Evolutionary conservation across 2,888 invertebrate genomes (phyloP).

Genomic region (Cephus pygmeus): DNA sequence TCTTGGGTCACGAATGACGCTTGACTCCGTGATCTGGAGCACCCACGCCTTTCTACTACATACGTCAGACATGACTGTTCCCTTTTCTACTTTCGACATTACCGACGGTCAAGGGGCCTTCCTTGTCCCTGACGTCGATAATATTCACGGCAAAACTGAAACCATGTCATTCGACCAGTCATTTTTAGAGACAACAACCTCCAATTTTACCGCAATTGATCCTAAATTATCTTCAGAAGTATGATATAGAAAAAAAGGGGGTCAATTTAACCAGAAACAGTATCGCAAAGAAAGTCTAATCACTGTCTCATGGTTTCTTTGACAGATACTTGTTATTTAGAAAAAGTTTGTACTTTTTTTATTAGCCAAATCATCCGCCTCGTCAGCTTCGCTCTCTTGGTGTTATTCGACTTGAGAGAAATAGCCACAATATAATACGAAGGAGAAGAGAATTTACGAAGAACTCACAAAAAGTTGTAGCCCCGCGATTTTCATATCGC

Average conservation of each 20-base stretch:
- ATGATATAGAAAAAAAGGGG: background rate
- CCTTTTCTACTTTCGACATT: constrained; percentile 1
- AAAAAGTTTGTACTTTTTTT: background rate
- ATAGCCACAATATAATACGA: background rate
- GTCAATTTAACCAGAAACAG: background rate
- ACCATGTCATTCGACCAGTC: background rate
- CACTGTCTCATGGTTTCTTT: too few relatives aligned
- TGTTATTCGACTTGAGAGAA: background rate
- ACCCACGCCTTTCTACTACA: constrained; percentile 23
- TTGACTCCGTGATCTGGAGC: constrained; percentile 24
- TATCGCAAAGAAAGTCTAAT: background rate
- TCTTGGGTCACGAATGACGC: constrained; percentile 19
- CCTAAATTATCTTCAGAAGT: background rate
- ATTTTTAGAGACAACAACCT: background rate
- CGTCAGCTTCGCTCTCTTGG: background rate
- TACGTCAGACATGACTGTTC: background rate
- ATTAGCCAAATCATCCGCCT: background rate
- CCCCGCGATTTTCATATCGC: background rate
- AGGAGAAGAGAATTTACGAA: background rate
- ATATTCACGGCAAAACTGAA: background rate
- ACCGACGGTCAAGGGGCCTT: background rate
- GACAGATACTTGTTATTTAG: background rate
- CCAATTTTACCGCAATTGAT: background rate
- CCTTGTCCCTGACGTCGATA: background rate
- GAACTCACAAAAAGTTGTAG: background rate